Conservation (phyloP, 1,140 invertebrate genomes). For the Drosophila elegans region DNA sequence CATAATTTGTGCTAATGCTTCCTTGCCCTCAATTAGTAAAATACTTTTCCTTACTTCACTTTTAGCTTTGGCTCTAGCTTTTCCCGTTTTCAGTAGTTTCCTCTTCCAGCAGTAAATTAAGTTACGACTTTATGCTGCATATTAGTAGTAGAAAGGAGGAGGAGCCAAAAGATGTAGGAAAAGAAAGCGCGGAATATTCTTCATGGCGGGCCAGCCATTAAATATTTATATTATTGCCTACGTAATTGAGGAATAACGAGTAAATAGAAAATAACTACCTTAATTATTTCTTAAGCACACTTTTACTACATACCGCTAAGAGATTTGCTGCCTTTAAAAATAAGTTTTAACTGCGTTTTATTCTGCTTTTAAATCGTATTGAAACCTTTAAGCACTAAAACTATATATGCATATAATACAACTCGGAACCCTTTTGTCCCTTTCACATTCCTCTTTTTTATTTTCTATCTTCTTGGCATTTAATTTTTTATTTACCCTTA, state of each 20-base stretch:
- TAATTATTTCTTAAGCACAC: not conserved
- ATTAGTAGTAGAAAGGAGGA: constrained; percentile 23
- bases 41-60: constrained; percentile 70
- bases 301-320: not conserved
- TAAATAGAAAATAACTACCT: constrained; percentile 7
- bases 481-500: constrained; percentile 8
- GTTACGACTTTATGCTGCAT: constrained; percentile 45
- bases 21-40: constrained; percentile 73
- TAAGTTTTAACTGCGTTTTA: no score
- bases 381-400: not conserved
- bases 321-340: not conserved
- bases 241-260: constrained; percentile 8
- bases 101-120: constrained; percentile 40
- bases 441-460: not conserved
- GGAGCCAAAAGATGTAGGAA: not conserved
- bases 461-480: not conserved
- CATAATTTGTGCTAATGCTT: constrained; percentile 60
- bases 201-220: constrained; percentile 1
- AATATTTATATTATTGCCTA: constrained; percentile 28
- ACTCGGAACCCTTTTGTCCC: no score
- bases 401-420: not conserved
- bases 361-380: no score
- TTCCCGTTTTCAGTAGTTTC: constrained; percentile 26
- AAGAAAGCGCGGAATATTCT: not conserved
- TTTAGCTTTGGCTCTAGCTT: constrained; percentile 56